phyloP scores from a whole-genome alignment of 2,113 vertebrate genomes.

The Lycaon pictus region DNA sequence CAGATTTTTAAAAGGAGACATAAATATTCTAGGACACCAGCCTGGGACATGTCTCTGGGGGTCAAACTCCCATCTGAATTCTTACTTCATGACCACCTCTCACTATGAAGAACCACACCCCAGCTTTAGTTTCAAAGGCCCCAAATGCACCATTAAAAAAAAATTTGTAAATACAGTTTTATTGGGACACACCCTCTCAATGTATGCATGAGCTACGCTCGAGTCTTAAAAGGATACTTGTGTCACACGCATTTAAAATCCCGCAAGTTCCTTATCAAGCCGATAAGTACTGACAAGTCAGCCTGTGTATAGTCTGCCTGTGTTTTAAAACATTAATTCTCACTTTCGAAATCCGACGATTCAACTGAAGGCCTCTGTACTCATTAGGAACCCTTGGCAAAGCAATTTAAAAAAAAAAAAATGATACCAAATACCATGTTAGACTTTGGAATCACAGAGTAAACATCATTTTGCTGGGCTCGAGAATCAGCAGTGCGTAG shows the following conservation, averaged over 20 bases:
- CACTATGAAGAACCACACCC: not conserved
- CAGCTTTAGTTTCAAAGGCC: not conserved
- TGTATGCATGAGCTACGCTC: not conserved
- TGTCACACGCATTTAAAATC: not conserved
- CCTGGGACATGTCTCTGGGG: not conserved
- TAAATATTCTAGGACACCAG: not conserved
- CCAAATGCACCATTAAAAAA: not conserved
- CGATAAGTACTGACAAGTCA: accelerated
- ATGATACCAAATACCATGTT: not conserved
- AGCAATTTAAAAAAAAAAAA: not conserved
- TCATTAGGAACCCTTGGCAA: not conserved
- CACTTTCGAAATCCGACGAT: not conserved
- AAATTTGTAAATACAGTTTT: no score
- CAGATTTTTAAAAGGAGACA: not conserved
- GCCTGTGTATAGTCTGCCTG: accelerated
- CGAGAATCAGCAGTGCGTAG: not conserved
- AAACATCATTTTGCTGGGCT: not conserved
- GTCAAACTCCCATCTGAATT: not conserved
- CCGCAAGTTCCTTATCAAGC: not conserved
- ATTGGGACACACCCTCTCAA: not conserved
- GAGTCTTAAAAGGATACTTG: not conserved
- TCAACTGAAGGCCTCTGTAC: not conserved
- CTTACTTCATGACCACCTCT: no score
- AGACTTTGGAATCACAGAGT: not conserved
- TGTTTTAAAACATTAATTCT: not conserved